A percentile compares a stretch with the other conserved stretches of the same genome.
Conservation (phyloP, 2,113 vertebrate species). For the Theristicus caerulescens region DNA sequence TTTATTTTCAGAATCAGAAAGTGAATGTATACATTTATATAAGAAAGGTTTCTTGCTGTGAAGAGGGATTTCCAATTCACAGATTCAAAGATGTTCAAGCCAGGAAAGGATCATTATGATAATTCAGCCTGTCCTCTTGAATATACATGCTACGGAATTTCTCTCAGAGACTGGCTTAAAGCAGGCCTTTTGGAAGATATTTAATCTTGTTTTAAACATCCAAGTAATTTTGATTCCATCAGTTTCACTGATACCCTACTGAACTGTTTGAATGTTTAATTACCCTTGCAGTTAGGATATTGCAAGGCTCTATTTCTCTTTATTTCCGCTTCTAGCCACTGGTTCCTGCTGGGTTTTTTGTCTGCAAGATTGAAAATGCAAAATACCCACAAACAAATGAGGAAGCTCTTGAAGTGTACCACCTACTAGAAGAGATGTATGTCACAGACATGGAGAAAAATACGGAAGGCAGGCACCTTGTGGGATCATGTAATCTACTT, state of each 20-base stretch:
- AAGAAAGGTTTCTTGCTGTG: not conserved
- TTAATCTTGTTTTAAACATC: not conserved
- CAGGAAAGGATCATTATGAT: not conserved
- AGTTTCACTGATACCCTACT: not conserved
- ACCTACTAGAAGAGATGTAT: not conserved
- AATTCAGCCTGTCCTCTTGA: not conserved
- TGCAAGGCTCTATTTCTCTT: not conserved
- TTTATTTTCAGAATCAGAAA: not conserved
- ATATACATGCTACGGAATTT: not conserved
- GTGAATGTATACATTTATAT: not conserved
- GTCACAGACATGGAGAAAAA: not conserved
- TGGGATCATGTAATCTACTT: not conserved
- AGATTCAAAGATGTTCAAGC: not conserved
- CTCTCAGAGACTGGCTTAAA: not conserved
- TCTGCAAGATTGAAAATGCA: not conserved
- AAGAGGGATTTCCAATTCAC: not conserved
- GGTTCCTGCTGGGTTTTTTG: not conserved
- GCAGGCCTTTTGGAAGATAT: not conserved
- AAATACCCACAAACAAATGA: not conserved
- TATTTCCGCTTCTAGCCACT: not conserved
- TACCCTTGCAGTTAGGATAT: not conserved
- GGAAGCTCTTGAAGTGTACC: not conserved
- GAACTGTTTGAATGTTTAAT: conserved; percentile 5
- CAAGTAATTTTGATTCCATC: not conserved
- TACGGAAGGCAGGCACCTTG: not conserved